phyloP scores from a whole-genome alignment of 2,797 vertebrate species.

The Rhinoraja longicauda region DNA sequence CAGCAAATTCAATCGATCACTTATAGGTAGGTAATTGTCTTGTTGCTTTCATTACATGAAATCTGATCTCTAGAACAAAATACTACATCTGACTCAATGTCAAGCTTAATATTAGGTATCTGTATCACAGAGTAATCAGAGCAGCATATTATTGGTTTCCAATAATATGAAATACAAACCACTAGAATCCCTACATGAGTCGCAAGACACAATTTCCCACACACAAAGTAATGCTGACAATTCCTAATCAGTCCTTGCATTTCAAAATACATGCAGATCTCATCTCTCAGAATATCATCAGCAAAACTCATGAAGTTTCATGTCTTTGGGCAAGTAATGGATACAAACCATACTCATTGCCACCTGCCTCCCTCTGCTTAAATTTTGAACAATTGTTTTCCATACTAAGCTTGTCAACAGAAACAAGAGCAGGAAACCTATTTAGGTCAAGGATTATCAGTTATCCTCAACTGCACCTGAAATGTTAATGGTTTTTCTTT shows the following conservation, averaged over 20 bases:
- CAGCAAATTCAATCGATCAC: slow-evolving; percentile 66
- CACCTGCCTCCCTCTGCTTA: neutral
- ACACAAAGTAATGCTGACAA: too few relatives aligned
- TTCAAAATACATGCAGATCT: too few relatives aligned
- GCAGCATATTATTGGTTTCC: neutral
- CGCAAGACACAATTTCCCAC: too few relatives aligned
- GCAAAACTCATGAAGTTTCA: neutral
- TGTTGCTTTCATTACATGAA: neutral
- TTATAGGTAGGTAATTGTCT: slow-evolving; percentile 66
- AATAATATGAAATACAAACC: neutral
- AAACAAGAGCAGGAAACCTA: neutral
- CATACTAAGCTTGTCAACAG: neutral
- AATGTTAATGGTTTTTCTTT: neutral
- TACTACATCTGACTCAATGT: neutral
- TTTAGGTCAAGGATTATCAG: too few relatives aligned
- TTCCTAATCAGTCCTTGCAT: too few relatives aligned
- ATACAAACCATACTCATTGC: neutral
- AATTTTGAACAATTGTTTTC: neutral
- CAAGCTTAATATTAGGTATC: neutral
- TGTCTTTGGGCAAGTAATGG: neutral
- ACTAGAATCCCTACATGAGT: neutral
- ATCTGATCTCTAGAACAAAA: neutral
- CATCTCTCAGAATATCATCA: too few relatives aligned
- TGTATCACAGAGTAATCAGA: neutral
- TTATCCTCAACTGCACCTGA: too few relatives aligned